Conservation (phyloP, 2,888 invertebrate species). For the Chrysotoxum bicinctum region DNA sequence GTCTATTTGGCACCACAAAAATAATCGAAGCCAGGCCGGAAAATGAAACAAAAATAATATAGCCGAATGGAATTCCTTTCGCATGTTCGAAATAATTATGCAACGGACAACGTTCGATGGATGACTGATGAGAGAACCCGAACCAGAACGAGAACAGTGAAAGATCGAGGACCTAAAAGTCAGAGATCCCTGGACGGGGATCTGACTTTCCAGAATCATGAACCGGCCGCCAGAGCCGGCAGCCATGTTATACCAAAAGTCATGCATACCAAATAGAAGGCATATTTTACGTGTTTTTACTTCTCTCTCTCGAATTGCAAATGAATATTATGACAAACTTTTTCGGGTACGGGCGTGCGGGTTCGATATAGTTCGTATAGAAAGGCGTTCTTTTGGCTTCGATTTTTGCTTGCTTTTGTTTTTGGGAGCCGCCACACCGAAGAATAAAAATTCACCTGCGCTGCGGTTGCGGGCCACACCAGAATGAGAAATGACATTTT, state of each 20-base stretch:
- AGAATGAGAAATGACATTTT: constrained; percentile 71
- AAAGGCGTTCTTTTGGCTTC: constrained; percentile 11
- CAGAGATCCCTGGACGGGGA: not conserved
- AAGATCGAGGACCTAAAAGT: constrained; percentile 12
- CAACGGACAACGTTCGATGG: constrained; percentile 59
- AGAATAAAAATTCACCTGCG: constrained; percentile 62
- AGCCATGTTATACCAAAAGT: constrained; percentile 31
- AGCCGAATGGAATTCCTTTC: constrained; percentile 61
- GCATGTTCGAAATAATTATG: constrained; percentile 69
- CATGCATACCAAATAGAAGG: constrained; percentile 70
- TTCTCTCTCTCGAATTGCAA: constrained; percentile 29
- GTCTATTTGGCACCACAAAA: constrained; percentile 67
- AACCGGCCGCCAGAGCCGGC: not conserved
- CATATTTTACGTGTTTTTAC: constrained; percentile 65
- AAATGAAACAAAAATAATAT: constrained; percentile 5
- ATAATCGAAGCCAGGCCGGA: constrained; percentile 42
- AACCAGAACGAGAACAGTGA: not conserved
- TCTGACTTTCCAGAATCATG: constrained; percentile 9
- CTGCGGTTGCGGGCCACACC: constrained; percentile 56
- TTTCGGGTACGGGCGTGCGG: constrained; percentile 12
- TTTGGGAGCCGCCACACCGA: constrained; percentile 17
- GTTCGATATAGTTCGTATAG: not conserved
- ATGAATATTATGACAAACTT: constrained; percentile 52
- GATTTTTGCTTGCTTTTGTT: not conserved
- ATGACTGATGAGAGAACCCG: constrained; percentile 38